Base-by-base conservation (phyloP, 1,140 invertebrate genomes). In the Drosophila gunungcola region DNA sequence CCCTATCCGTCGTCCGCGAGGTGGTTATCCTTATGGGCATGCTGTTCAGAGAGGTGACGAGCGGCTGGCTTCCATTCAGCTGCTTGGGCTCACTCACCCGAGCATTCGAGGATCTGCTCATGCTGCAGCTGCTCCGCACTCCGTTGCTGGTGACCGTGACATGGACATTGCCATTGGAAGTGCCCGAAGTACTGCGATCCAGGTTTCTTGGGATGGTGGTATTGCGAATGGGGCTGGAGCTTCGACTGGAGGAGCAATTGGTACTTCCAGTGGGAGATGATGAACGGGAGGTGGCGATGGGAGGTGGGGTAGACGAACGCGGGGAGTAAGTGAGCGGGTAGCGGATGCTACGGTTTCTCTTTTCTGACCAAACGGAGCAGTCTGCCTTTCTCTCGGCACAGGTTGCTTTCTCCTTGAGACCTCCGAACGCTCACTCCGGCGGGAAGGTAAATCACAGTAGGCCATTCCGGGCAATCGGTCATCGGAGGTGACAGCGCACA, bases 21-120 rank as follows among this genome's bases (percentile, higher is more conserved):
- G 81, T 90, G 0, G 78, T 90, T 45, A 89, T 89, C 21, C 84
- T 43, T 27, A 89, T 90, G 45, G 84, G 84, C 39, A 90, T 48
- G 29, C 89, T 84, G 43, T 89, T 89, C 1, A 89, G 43, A 1
- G 68, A 43, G 1, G 84, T 73, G 12, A 76, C 55, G 16, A 79
- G 69, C 11, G 83, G 72, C 11, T 58, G 34, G 45, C 3, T 16
- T 25, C 63, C 39, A 36, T 88, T 88, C 0, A 89, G 61, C n/a
- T 78, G 60, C 45, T 88, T 88, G 12, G 36, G 41, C 25, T 88
- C 84, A 36, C 32, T 58, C 4, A 45, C n/a, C 0, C 39, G 51
- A 0, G 41, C 36, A 0, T 39, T 16, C 6, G 72, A 57, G 11
- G 32, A 29, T 10, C 41, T 41, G 11, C 42, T 29, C 13, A 80